Conservation (phyloP, 2,797 vertebrate species). For the Merluccius polli region DNA sequence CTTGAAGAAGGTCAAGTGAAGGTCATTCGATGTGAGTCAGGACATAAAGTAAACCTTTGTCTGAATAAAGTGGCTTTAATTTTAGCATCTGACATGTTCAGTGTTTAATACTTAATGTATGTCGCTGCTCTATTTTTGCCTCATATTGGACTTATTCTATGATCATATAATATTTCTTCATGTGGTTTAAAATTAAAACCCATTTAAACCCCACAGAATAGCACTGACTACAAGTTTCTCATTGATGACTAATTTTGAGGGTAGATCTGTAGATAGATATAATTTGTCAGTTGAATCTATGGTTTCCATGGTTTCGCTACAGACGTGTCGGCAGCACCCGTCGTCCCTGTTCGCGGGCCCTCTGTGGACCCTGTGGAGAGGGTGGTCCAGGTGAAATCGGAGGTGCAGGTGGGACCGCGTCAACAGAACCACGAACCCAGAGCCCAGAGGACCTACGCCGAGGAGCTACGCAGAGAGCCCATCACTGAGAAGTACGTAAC, state of each 20-base stretch:
- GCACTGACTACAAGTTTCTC: not conserved
- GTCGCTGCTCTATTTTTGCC: too few relatives aligned
- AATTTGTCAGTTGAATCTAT: too few relatives aligned
- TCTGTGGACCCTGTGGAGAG: slow-evolving; percentile 46
- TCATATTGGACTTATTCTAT: not conserved
- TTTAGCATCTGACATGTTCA: too few relatives aligned
- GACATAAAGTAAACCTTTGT: not conserved
- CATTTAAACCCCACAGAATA: not conserved
- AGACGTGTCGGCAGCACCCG: slow-evolving; percentile 33
- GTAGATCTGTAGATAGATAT: not conserved
- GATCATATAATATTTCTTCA: not conserved
- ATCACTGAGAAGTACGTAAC: slow-evolving; percentile 64
- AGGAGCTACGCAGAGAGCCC: slow-evolving; percentile 69
- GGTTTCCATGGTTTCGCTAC: slow-evolving; percentile 15
- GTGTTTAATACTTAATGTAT: too few relatives aligned
- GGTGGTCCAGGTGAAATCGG: slow-evolving; percentile 47
- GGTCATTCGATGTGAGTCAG: not conserved
- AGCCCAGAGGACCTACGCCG: slow-evolving; percentile 56
- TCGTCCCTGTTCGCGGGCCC: slow-evolving; percentile 35
- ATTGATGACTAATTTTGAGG: not conserved
- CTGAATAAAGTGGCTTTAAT: not conserved
- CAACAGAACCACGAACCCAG: slow-evolving; percentile 56
- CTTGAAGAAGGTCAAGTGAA: not conserved
- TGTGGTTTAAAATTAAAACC: not conserved
- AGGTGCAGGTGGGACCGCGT: slow-evolving; percentile 44